These are phyloP conservation scores for Drosophila meridionalis DNA, from an alignment of 2,888 invertebrate genomes.

Conservation along the genomic window DNA sequence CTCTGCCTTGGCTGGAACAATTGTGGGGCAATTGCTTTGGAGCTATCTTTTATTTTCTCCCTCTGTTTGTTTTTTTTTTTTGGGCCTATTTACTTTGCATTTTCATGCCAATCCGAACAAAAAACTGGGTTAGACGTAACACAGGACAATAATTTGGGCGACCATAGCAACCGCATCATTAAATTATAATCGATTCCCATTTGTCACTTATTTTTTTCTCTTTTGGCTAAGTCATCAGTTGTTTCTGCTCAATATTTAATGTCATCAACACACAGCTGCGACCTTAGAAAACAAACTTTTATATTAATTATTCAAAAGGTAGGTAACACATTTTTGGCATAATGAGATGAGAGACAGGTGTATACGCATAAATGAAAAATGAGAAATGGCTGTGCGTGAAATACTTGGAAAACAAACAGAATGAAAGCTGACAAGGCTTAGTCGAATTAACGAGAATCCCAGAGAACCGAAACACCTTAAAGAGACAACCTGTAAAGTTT, in stretches of 20 bases:
- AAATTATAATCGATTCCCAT: constrained; percentile 24
- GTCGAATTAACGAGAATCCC: not conserved
- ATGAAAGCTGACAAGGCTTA: not conserved
- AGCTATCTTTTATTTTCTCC: constrained; percentile 36
- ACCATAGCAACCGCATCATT: constrained; percentile 35
- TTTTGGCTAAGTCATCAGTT: not conserved
- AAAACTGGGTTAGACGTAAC: constrained; percentile 36
- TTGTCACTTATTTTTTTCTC: not conserved
- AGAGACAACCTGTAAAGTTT: not conserved
- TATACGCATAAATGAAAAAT: not conserved
- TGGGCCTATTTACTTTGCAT: constrained; percentile 36
- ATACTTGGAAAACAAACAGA: not conserved
- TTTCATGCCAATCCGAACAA: constrained; percentile 26
- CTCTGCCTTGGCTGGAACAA: constrained; percentile 29
- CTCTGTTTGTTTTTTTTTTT: constrained; percentile 16
- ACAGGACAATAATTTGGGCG: constrained; percentile 22
- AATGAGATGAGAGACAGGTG: constrained; percentile 5
- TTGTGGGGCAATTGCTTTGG: constrained; percentile 73
- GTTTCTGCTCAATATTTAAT: not conserved
- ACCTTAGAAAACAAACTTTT: not conserved
- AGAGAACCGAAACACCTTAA: not conserved
- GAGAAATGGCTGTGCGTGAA: not conserved
- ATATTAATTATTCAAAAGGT: constrained; percentile 5
- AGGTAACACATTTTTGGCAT: not conserved
- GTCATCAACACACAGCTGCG: constrained; percentile 4